Conservation (phyloP, 2,888 invertebrate species). For the Eilema griseolum region DNA sequence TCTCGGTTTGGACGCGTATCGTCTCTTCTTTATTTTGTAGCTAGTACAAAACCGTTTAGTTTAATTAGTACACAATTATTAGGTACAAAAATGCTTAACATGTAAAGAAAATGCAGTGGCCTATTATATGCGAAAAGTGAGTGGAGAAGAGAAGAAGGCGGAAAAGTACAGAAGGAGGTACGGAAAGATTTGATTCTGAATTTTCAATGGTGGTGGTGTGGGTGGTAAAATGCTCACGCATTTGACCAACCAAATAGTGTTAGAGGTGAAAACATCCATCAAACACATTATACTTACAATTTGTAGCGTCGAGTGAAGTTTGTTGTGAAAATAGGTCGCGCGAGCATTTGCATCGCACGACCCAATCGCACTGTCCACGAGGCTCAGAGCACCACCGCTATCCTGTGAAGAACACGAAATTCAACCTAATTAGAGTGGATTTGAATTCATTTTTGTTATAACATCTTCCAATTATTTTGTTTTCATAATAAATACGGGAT, state of each 20-base stretch:
- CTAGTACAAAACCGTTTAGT: slow-evolving; percentile 46
- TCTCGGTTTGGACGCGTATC: slow-evolving; percentile 73
- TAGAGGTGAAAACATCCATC: too few species aligned
- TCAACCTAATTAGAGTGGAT: neutral
- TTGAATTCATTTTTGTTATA: neutral
- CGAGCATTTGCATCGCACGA: slow-evolving; percentile 57
- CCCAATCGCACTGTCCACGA: slow-evolving; percentile 69
- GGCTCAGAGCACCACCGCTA: slow-evolving; percentile 39
- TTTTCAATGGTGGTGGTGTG: too few species aligned
- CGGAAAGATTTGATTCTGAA: too few species aligned
- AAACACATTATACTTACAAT: slow-evolving; percentile 62
- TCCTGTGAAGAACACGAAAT: slow-evolving; percentile 29
- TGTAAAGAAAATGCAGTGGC: too few species aligned
- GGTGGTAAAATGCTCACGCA: too few species aligned
- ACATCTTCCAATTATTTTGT: neutral
- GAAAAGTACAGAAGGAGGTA: too few species aligned
- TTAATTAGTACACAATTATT: too few species aligned
- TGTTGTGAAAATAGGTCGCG: slow-evolving; percentile 65
- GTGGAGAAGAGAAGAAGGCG: too few species aligned
- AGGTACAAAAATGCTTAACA: too few species aligned
- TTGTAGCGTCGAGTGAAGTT: slow-evolving; percentile 70
- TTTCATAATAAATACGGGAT: too few species aligned
- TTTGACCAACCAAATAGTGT: too few species aligned
- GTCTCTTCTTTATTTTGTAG: slow-evolving; percentile 79
- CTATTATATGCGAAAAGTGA: too few species aligned